These are phyloP conservation scores for Macaca nemestrina DNA, from an alignment of 2,113 vertebrate genomes.

Conservation along the genomic window DNA sequence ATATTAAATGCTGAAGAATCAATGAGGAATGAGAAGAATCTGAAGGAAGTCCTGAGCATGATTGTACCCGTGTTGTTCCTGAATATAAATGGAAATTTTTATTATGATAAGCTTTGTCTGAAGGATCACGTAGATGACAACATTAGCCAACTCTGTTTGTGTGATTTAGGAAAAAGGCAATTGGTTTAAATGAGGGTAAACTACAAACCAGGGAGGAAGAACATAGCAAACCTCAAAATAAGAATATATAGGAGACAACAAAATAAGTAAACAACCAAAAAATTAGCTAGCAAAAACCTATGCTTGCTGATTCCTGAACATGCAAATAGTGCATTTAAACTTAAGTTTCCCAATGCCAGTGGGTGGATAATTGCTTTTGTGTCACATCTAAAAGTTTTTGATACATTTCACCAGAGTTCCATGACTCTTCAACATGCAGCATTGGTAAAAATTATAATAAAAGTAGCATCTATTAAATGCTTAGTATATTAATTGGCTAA, in stretches of 20 bases:
- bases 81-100: conserved; percentile 13
- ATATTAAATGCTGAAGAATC: neutral
- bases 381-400: neutral
- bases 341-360: neutral
- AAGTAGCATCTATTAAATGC: neutral
- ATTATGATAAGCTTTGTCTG: neutral
- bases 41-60: neutral
- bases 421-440: neutral
- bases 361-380: neutral
- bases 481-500: neutral
- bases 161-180: neutral
- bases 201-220: neutral
- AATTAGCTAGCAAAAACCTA: neutral
- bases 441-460: neutral
- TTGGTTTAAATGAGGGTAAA: neutral
- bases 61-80: neutral
- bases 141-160: neutral
- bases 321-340: neutral
- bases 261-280: neutral
- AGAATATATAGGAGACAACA: neutral
- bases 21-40: neutral
- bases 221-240: neutral
- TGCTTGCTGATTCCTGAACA: neutral
- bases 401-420: neutral
- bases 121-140: neutral